phyloP scores from a whole-genome alignment of 1,140 invertebrate species.

The Stegodyphus dumicola region DNA sequence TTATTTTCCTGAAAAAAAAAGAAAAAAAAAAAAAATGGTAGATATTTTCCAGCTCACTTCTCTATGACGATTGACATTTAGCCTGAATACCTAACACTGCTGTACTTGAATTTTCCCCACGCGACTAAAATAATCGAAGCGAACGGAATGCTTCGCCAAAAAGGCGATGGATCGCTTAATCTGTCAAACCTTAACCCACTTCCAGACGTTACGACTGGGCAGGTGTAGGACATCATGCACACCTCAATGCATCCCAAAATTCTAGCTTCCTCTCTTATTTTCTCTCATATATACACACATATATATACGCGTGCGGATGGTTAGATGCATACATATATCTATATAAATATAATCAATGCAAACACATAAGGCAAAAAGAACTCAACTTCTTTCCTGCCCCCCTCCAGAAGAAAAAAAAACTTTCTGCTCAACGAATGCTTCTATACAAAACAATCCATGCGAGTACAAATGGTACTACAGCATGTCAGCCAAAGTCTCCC shows the following conservation, averaged over 20 bases:
- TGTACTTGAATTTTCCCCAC: no score
- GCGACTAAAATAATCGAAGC: no score
- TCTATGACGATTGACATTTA: no score
- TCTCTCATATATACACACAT: conserved; percentile 14
- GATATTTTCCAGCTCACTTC: no score
- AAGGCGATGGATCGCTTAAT: conserved; percentile 19
- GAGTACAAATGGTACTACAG: conserved; percentile 36
- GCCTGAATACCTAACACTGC: no score
- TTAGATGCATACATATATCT: no score
- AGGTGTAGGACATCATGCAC: conserved; percentile 46
- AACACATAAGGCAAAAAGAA: neutral
- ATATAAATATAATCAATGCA: neutral
- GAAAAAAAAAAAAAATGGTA: no score
- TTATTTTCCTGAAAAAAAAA: no score
- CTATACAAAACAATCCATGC: conserved; percentile 36
- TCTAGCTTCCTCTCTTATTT: conserved; percentile 32
- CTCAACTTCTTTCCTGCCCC: neutral
- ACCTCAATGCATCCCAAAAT: conserved; percentile 36
- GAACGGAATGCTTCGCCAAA: neutral
- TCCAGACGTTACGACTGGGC: conserved; percentile 9
- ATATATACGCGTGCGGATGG: neutral
- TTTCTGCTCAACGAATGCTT: conserved; percentile 16
- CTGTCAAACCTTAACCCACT: neutral
- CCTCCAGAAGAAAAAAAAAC: neutral
- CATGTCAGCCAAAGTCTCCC: conserved; percentile 7